These are phyloP conservation scores for Tangara arthus DNA, from an alignment of 2,797 vertebrate species.

Conservation along the genomic window DNA sequence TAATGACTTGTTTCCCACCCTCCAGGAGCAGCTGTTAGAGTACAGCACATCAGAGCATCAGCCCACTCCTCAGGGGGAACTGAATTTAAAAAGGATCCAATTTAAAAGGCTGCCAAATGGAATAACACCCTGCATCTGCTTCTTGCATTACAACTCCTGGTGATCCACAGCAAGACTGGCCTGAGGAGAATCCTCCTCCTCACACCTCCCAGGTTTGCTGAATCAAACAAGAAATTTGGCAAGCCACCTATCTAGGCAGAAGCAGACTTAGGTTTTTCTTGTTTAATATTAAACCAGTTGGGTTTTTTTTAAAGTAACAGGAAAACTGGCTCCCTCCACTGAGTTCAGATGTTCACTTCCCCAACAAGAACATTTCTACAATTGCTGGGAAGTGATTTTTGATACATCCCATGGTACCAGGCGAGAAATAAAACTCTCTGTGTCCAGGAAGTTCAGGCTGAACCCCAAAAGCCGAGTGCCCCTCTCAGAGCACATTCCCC, in stretches of 20 bases:
- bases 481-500: background rate
- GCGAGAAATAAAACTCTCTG: background rate
- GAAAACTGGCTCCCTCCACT: background rate
- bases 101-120: background rate
- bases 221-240: background rate
- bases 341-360: background rate
- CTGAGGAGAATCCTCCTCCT: background rate
- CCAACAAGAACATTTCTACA: background rate
- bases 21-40: fast-evolving
- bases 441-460: background rate
- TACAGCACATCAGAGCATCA: background rate
- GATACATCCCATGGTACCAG: background rate
- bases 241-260: background rate
- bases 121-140: background rate
- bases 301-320: background rate
- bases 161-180: background rate
- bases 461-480: background rate
- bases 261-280: background rate
- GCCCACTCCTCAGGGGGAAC: background rate
- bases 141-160: background rate
- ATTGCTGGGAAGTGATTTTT: fast-evolving
- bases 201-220: background rate
- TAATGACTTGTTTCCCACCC: background rate
- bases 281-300: background rate
- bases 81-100: background rate